These are phyloP conservation scores for Meteorus colon DNA, from an alignment of 2,888 invertebrate genomes.

Conservation along the genomic window DNA sequence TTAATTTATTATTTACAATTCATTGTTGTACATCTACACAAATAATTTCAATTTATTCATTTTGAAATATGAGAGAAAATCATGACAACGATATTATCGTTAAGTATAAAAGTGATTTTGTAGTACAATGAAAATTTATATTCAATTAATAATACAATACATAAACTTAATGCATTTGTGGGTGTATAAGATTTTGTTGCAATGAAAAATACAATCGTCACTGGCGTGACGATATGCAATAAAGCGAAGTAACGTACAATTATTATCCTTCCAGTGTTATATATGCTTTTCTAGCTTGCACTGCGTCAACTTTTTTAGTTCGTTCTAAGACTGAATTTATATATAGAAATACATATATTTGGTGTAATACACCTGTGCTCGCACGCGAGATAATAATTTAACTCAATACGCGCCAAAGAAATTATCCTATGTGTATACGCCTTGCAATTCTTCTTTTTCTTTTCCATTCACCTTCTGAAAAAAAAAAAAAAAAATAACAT, in stretches of 20 bases:
- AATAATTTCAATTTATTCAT: neutral
- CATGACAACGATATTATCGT: neutral
- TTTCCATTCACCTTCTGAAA: neutral
- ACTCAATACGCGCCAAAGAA: slow-evolving; percentile 26
- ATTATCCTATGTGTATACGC: slow-evolving; percentile 36
- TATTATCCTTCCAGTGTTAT: slow-evolving; percentile 60
- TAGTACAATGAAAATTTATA: slow-evolving; percentile 7
- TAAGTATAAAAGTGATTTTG: slow-evolving; percentile 1
- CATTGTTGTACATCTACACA: neutral
- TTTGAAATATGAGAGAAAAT: neutral
- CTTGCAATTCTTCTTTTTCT: slow-evolving; percentile 9
- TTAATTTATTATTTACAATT: slow-evolving; percentile 7
- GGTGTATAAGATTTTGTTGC: neutral
- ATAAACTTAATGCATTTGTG: neutral
- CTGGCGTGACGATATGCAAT: slow-evolving; percentile 62
- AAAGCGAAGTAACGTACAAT: slow-evolving; percentile 58
- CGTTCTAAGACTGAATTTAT: slow-evolving; percentile 28
- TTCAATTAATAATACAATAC: neutral
- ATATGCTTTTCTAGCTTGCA: slow-evolving; percentile 47
- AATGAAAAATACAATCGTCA: slow-evolving; percentile 48
- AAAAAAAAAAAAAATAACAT: slow-evolving; percentile 3
- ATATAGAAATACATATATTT: slow-evolving; percentile 44
- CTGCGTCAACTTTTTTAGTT: slow-evolving; percentile 41
- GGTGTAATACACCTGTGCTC: slow-evolving; percentile 42
- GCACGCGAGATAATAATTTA: slow-evolving; percentile 54